A percentile compares a stretch with the other conserved stretches of the same genome.
Evolutionary conservation across 2,797 vertebrate species (phyloP).

Genomic region (Aplochiton taeniatus): DNA sequence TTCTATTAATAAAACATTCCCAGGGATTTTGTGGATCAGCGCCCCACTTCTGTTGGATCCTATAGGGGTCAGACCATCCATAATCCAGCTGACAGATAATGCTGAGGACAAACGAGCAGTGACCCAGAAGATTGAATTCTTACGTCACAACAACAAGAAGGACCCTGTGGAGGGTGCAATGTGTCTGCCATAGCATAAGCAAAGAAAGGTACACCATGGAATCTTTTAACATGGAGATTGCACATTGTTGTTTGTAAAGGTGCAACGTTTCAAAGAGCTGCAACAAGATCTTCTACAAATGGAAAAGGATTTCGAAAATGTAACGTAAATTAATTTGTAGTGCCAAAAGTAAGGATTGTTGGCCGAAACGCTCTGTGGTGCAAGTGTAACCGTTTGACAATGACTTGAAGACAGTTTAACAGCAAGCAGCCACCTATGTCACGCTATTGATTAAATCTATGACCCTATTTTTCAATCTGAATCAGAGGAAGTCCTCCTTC

Average conservation of each 20-base stretch:
- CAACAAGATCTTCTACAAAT: too few relatives aligned
- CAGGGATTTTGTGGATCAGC: background rate
- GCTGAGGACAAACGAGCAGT: background rate
- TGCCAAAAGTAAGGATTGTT: too few relatives aligned
- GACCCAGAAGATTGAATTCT: background rate
- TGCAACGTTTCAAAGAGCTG: too few relatives aligned
- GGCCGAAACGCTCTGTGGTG: too few relatives aligned
- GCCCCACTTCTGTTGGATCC: background rate
- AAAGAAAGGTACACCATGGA: too few relatives aligned
- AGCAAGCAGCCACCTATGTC: conserved; percentile 59
- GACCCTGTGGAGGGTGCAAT: background rate
- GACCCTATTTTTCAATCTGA: conserved; percentile 58
- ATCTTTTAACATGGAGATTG: too few relatives aligned
- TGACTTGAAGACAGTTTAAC: conserved; percentile 32
- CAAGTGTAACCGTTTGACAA: too few relatives aligned
- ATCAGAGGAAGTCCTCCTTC: conserved; percentile 22
- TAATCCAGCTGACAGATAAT: background rate
- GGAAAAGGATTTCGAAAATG: too few relatives aligned
- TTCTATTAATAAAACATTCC: too few relatives aligned
- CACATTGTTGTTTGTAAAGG: too few relatives aligned
- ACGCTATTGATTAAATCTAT: conserved; percentile 62
- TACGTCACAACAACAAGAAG: background rate
- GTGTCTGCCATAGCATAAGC: too few relatives aligned
- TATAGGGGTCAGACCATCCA: background rate
- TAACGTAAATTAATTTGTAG: too few relatives aligned